phyloP scores from a whole-genome alignment of 2,113 vertebrate genomes.

The Neolamprologus ventralis region DNA sequence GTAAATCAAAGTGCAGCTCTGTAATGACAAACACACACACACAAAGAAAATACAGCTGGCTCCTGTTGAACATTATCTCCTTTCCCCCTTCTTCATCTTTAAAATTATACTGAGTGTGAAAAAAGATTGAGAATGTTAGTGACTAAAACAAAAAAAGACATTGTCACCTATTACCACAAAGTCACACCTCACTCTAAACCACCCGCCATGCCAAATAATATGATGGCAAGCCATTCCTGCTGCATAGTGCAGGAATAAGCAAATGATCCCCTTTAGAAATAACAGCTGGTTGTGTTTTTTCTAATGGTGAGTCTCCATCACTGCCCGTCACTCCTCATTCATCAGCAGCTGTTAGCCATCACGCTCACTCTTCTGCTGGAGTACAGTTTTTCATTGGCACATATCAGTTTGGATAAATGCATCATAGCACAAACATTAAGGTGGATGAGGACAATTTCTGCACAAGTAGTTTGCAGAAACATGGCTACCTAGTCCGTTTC shows the following conservation, averaged over 20 bases:
- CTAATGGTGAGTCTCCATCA: conserved; percentile 32
- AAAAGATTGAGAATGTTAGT: neutral
- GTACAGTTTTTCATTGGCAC: neutral
- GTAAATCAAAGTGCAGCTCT: neutral
- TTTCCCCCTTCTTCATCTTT: neutral
- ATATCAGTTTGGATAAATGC: neutral
- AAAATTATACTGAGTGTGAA: neutral
- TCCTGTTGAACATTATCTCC: neutral
- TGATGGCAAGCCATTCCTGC: conserved; percentile 10
- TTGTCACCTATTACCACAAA: conserved; percentile 19
- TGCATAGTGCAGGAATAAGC: conserved; percentile 45
- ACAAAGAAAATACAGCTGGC: neutral
- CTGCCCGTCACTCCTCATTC: conserved; percentile 50
- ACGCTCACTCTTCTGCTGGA: neutral
- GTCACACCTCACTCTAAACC: neutral
- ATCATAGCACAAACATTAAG: neutral
- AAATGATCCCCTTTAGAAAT: conserved; percentile 49
- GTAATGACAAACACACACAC: conserved; percentile 30
- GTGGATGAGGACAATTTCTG: neutral
- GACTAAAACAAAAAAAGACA: neutral
- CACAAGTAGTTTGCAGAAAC: neutral
- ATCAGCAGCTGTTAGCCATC: conserved; percentile 59
- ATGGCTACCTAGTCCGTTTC: neutral
- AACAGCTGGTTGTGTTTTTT: conserved; percentile 63
- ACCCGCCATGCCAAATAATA: neutral